These are phyloP conservation scores for Plecotus auritus DNA, from an alignment of 2,113 vertebrate species.

Conservation along the genomic window DNA sequence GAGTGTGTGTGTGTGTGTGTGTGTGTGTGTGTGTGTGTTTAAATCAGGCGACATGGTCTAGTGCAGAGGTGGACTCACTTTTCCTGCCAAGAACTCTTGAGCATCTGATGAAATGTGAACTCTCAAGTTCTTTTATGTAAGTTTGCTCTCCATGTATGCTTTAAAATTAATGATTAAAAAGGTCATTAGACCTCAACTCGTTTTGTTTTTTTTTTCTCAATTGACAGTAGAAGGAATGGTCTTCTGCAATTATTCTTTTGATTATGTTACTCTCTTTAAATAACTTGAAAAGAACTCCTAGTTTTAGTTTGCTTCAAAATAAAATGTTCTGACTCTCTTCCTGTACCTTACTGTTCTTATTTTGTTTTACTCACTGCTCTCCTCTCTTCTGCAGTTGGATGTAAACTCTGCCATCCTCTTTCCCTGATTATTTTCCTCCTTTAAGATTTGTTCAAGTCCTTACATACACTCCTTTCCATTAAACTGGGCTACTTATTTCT, in stretches of 20 bases:
- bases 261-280: slow-evolving; percentile 45
- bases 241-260: neutral
- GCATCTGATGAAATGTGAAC: slow-evolving; percentile 9
- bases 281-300: slow-evolving; percentile 25
- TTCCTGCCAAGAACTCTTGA: slow-evolving; percentile 53
- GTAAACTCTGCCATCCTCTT: neutral
- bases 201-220: neutral
- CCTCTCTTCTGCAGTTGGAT: neutral
- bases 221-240: neutral
- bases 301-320: slow-evolving; percentile 46
- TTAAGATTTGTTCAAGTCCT: neutral
- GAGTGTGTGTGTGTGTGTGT: neutral
- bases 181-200: neutral
- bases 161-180: slow-evolving; percentile 31
- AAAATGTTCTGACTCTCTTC: neutral
- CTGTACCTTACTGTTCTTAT: neutral
- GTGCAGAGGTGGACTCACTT: neutral
- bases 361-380: neutral
- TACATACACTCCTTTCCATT: neutral
- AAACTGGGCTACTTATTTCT: neutral
- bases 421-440: neutral
- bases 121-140: slow-evolving; percentile 6
- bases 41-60: neutral
- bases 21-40: neutral
- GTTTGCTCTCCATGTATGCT: neutral